Evolutionary conservation across 2,797 vertebrate genomes (phyloP).

Genomic region (Potorous gilbertii): DNA sequence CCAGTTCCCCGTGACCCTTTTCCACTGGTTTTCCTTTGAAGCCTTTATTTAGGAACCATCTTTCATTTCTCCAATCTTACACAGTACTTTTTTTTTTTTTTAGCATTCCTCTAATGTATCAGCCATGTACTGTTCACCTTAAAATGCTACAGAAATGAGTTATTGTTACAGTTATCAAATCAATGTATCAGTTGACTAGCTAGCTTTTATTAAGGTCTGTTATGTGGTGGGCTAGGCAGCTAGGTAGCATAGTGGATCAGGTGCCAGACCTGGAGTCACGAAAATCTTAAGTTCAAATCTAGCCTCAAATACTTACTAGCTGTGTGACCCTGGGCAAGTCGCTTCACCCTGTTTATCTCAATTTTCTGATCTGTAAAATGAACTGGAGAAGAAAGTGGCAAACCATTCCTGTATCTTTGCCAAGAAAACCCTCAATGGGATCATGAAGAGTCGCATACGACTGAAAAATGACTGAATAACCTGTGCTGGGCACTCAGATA

Average conservation of each 20-base stretch:
- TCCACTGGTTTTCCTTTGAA: not conserved
- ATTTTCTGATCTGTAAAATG: not conserved
- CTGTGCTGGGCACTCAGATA: not conserved
- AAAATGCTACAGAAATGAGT: not conserved
- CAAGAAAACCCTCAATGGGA: not conserved
- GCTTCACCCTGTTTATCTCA: not conserved
- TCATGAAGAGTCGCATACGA: not conserved
- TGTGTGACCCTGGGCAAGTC: not conserved
- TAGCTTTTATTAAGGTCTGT: not conserved
- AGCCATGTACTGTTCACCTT: not conserved
- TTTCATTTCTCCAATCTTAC: not conserved
- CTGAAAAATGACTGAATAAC: not conserved
- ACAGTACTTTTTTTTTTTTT: not conserved
- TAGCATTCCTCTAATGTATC: not conserved
- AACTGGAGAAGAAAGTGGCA: not conserved
- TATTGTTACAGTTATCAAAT: not conserved
- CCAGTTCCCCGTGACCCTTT: not conserved
- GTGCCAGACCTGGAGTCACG: not conserved
- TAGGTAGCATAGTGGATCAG: not conserved
- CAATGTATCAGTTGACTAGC: not conserved
- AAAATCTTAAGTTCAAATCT: not conserved
- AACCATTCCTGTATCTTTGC: not conserved
- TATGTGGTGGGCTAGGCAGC: not conserved
- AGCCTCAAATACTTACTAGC: not conserved
- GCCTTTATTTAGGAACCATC: not conserved